Evolutionary conservation across 2,797 vertebrate genomes (phyloP).

Genomic region (Hemitrygon akajei): DNA sequence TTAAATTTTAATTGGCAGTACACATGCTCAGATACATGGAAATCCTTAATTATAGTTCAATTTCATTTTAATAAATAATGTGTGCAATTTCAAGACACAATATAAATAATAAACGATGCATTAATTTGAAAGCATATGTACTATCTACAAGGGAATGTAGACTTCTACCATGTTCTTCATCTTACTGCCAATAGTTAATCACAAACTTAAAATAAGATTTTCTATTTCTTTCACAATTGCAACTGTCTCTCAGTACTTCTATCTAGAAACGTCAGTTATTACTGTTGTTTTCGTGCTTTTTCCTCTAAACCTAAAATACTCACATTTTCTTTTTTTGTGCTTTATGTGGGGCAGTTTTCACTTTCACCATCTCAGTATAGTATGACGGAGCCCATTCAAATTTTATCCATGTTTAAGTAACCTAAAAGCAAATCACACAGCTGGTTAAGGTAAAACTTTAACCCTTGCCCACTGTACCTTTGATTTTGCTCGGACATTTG

Average conservation of each 20-base stretch:
- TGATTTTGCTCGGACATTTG: not conserved
- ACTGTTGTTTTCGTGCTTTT: not conserved
- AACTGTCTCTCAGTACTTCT: not conserved
- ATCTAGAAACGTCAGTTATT: too few species aligned
- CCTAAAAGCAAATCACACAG: not conserved
- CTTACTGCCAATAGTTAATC: not conserved
- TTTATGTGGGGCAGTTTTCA: too few species aligned
- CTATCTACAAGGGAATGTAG: not conserved
- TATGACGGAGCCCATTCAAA: too few species aligned
- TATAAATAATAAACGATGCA: not conserved
- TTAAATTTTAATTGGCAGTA: not conserved
- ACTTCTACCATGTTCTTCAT: not conserved
- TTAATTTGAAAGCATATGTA: not conserved
- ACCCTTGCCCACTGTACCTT: not conserved
- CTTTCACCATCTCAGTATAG: too few species aligned
- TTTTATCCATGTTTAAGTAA: too few species aligned
- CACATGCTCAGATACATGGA: not conserved
- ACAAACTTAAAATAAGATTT: not conserved
- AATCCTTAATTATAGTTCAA: not conserved
- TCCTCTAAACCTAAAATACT: not conserved
- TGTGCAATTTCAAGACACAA: not conserved
- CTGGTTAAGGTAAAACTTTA: not conserved
- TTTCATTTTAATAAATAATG: constrained; percentile 19
- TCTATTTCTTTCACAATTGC: not conserved
- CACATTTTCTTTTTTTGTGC: not conserved